phyloP scores from a whole-genome alignment of 2,113 vertebrate genomes.

The Sclerurus mexicanus region DNA sequence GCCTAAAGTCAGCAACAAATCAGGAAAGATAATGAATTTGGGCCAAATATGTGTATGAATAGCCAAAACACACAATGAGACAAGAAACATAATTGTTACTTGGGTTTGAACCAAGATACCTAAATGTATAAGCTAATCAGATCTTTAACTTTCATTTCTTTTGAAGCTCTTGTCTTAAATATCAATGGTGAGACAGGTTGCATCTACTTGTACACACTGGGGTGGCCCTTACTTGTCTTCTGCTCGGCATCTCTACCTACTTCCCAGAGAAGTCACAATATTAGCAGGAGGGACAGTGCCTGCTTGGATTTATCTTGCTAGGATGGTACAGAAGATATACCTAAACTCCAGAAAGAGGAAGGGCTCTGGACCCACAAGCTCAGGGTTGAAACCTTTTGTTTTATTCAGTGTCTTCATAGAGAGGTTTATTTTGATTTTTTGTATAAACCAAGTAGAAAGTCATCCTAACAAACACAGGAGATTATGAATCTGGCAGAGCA shows the following conservation, averaged over 20 bases:
- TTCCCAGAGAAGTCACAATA: not conserved
- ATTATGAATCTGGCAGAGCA: slow-evolving; percentile 37
- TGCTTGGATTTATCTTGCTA: not conserved
- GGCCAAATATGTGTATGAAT: not conserved
- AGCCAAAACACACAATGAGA: not conserved
- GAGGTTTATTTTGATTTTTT: slow-evolving; percentile 37
- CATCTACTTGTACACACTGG: not conserved
- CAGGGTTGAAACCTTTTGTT: not conserved
- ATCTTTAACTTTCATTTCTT: not conserved
- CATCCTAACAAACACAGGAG: slow-evolving; percentile 8
- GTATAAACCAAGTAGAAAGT: slow-evolving; percentile 24
- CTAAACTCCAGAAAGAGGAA: not conserved
- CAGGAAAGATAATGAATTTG: not conserved
- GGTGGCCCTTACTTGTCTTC: not conserved
- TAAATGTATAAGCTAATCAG: not conserved
- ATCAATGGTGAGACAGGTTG: not conserved
- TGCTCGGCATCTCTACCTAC: not conserved
- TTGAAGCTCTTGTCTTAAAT: not conserved
- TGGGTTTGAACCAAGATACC: not conserved
- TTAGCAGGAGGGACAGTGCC: not conserved
- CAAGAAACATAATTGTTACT: not conserved
- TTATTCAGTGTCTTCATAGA: not conserved
- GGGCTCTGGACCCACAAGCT: not conserved
- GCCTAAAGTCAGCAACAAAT: not conserved
- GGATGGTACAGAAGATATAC: not conserved